Conservation (phyloP, 2,113 vertebrate species). For the Nipponia nippon region DNA sequence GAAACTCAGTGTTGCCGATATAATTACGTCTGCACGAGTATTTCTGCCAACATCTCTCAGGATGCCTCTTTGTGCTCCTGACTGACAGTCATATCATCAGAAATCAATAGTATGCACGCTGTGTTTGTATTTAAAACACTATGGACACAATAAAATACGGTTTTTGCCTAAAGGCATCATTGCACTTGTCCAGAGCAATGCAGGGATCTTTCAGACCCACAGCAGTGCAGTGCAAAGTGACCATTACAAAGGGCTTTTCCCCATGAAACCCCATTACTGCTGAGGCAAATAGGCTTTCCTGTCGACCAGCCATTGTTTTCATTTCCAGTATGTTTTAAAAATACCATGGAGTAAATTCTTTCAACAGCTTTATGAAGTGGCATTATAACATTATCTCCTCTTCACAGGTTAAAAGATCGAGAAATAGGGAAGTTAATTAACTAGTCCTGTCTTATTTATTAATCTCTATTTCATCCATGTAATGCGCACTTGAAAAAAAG, state of each 20-base stretch:
- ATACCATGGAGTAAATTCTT: neutral
- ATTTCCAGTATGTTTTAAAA: neutral
- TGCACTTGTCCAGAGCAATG: neutral
- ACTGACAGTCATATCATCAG: neutral
- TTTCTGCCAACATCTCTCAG: neutral
- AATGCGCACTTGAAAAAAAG: neutral
- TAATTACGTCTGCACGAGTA: accelerated
- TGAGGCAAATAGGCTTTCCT: neutral
- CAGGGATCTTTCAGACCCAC: neutral
- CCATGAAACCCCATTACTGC: neutral
- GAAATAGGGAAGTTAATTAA: neutral
- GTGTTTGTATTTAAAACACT: neutral
- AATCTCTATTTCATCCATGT: neutral
- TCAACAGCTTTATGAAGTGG: neutral
- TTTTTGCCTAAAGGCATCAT: neutral
- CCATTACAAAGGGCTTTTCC: neutral
- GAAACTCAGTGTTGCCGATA: neutral
- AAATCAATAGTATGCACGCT: neutral
- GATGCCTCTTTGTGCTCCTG: neutral
- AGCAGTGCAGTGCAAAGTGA: neutral
- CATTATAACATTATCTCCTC: neutral
- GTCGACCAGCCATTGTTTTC: neutral
- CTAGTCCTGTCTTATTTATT: neutral
- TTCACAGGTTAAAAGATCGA: neutral
- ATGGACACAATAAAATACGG: neutral